A percentile compares a stretch with the other conserved stretches of the same genome.
phyloP scores from a whole-genome alignment of 2,888 invertebrate genomes.

The Ecliptopera silaceata region DNA sequence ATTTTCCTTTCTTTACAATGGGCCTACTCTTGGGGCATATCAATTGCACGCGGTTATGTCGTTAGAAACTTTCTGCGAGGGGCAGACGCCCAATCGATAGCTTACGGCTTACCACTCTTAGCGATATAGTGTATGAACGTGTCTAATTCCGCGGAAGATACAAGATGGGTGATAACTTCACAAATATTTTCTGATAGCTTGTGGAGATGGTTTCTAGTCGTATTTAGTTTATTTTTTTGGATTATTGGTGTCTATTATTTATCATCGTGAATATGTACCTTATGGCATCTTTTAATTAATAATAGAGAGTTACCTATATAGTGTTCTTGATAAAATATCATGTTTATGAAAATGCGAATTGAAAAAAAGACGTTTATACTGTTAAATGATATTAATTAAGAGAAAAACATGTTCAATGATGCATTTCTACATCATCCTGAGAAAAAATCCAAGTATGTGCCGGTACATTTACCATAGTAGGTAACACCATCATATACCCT shows the following conservation, averaged over 20 bases:
- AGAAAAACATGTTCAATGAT: no score
- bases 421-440: no score
- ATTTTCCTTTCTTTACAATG: conserved; percentile 84
- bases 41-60: conserved; percentile 83
- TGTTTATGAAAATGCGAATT: no score
- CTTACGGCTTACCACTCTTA: conserved; percentile 63
- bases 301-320: no score
- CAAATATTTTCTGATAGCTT: conserved; percentile 26
- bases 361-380: no score
- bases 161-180: conserved; percentile 24
- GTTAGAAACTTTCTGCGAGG: conserved; percentile 78
- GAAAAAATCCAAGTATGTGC: no score
- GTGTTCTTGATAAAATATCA: no score
- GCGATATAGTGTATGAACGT: conserved; percentile 43
- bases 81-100: conserved; percentile 69
- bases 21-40: conserved; percentile 82
- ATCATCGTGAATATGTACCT: no score
- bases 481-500: no score
- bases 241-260: not conserved
- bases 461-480: no score
- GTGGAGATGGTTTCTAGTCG: conserved; percentile 19
- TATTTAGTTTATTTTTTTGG: not conserved
- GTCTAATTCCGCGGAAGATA: conserved; percentile 36
- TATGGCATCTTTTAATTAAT: no score
- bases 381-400: no score